These are phyloP conservation scores for Craniophora ligustri DNA, from an alignment of 2,888 invertebrate species.

Conservation along the genomic window DNA sequence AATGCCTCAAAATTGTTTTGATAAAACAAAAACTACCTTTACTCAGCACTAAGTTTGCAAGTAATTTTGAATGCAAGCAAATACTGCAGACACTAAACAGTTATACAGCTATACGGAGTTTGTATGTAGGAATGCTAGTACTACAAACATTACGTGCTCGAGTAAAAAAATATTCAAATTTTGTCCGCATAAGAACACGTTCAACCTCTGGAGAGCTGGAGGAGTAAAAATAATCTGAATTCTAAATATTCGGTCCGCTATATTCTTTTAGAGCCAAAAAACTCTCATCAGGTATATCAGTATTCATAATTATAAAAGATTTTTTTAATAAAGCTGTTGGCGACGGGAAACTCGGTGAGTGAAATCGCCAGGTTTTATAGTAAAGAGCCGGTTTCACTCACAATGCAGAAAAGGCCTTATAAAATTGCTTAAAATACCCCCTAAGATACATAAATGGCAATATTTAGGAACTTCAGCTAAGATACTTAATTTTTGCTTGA, in stretches of 20 bases:
- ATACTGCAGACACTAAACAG: slow-evolving; percentile 10
- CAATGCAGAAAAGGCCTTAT: slow-evolving; percentile 40
- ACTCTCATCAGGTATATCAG: slow-evolving; percentile 14
- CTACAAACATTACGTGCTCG: background rate
- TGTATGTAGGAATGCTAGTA: background rate
- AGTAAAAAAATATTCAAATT: slow-evolving; percentile 21
- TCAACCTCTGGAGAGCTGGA: slow-evolving; percentile 2
- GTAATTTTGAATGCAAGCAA: background rate
- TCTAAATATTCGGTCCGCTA: slow-evolving; percentile 17
- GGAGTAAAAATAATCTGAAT: slow-evolving; percentile 23
- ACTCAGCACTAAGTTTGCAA: too few relatives aligned
- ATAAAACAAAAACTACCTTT: too few relatives aligned
- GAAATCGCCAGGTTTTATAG: too few relatives aligned
- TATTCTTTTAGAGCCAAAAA: slow-evolving; percentile 25
- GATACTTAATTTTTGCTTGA: slow-evolving; percentile 26
- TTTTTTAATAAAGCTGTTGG: slow-evolving; percentile 39
- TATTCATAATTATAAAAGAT: slow-evolving; percentile 30
- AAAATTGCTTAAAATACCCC: slow-evolving; percentile 39
- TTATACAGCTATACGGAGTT: background rate
- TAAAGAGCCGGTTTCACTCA: slow-evolving; percentile 34
- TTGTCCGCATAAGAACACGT: slow-evolving; percentile 3
- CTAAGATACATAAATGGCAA: slow-evolving; percentile 11
- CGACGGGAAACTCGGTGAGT: background rate
- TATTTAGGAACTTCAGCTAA: slow-evolving; percentile 8
- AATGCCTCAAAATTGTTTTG: too few relatives aligned